A percentile compares a stretch with the other conserved stretches of the same genome.
Evolutionary conservation across 2,113 vertebrate genomes (phyloP).

Genomic region (Ardeotis arabs): DNA sequence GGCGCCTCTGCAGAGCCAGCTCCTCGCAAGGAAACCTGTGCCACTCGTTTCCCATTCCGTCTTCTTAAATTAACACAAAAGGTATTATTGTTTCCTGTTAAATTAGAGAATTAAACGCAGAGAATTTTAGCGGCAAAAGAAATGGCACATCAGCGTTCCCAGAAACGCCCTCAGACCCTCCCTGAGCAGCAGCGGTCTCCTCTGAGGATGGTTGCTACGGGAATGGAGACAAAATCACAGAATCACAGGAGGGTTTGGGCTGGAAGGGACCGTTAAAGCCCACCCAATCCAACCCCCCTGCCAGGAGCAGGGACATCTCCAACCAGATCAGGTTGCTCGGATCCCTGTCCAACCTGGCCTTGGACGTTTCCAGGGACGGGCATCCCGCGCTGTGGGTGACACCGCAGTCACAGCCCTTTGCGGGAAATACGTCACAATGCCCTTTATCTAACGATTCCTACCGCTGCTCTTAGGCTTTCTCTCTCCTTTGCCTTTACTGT

Average conservation of each 20-base stretch:
- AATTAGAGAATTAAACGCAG: background rate
- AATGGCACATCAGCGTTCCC: too few relatives aligned
- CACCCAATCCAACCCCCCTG: too few relatives aligned
- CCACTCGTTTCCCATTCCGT: background rate
- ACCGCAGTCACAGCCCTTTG: background rate
- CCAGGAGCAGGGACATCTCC: too few relatives aligned
- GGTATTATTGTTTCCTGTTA: rapidly evolving
- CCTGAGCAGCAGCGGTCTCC: background rate
- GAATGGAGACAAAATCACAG: background rate
- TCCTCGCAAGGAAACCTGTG: background rate
- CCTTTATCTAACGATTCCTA: background rate
- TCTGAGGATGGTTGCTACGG: background rate
- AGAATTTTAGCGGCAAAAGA: background rate
- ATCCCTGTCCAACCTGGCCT: too few relatives aligned
- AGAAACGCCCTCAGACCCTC: background rate
- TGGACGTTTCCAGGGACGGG: too few relatives aligned
- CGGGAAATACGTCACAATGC: background rate
- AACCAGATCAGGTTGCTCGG: too few relatives aligned
- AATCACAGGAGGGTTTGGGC: too few relatives aligned
- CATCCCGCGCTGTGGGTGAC: background rate
- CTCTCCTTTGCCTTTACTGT: background rate
- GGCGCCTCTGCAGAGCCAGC: rapidly evolving
- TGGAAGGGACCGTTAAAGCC: too few relatives aligned
- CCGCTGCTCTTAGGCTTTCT: rapidly evolving
- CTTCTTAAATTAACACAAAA: background rate